Conservation (phyloP, 2,888 invertebrate species). For the Lasioglossum vierecki region DNA sequence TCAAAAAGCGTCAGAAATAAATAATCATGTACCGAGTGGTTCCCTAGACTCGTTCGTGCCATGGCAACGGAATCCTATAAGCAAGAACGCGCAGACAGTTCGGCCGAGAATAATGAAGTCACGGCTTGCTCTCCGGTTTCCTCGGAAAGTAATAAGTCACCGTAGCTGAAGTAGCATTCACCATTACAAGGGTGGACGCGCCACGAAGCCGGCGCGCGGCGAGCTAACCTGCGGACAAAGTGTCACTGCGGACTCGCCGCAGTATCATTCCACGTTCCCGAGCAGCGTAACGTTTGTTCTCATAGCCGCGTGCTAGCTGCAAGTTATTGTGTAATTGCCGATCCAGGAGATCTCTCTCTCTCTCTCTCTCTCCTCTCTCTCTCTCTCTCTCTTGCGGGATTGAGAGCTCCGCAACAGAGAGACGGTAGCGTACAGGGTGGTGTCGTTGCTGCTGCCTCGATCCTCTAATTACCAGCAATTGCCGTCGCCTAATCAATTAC, state of each 20-base stretch:
- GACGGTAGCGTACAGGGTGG: slow-evolving; percentile 42
- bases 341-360: slow-evolving; percentile 12
- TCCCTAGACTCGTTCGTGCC: not conserved
- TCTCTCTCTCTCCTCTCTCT: not conserved
- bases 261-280: slow-evolving; percentile 5
- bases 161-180: not conserved
- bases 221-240: not conserved
- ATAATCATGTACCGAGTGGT: not conserved
- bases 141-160: slow-evolving; percentile 11
- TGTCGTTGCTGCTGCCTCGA: slow-evolving; percentile 50
- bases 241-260: not conserved
- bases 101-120: not conserved
- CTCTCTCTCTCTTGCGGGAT: slow-evolving; percentile 30
- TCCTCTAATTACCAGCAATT: slow-evolving; percentile 81
- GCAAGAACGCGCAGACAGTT: not conserved
- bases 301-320: slow-evolving; percentile 18
- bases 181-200: slow-evolving; percentile 6
- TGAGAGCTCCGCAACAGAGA: slow-evolving; percentile 45
- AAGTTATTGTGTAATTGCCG: slow-evolving; percentile 58
- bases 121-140: not conserved
- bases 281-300: not conserved
- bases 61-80: not conserved
- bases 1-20: not conserved
- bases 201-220: not conserved
- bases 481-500: slow-evolving; percentile 81